These are phyloP conservation scores for Porites rus DNA, from an alignment of 92 coral and sea anemone species.

Conservation along the genomic window DNA sequence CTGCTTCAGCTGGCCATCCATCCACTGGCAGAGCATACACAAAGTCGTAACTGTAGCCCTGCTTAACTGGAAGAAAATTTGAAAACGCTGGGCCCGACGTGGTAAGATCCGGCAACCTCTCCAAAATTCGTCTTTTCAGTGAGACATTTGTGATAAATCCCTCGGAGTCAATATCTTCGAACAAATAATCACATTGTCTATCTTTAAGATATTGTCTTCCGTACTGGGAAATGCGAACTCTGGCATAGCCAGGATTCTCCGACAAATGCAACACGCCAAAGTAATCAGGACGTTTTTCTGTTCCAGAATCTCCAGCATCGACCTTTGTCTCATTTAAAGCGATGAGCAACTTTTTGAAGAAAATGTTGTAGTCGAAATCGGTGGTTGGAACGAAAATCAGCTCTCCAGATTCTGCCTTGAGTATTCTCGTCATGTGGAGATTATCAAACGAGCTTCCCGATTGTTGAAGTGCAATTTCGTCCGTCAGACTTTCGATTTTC, in stretches of 20 bases:
- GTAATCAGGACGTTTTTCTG: background rate
- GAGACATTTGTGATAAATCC: conserved; percentile 23
- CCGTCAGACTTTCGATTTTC: conserved; percentile 25
- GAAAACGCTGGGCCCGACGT: conserved; percentile 33
- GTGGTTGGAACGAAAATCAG: conserved; percentile 23
- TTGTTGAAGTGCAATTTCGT: conserved; percentile 22
- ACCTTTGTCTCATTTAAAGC: conserved; percentile 20
- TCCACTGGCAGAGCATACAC: conserved; percentile 27
- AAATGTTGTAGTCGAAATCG: conserved; percentile 25
- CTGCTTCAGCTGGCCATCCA: conserved; percentile 28
- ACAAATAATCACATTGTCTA: conserved; percentile 22
- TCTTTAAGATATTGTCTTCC: conserved; percentile 33
- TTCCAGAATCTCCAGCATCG: conserved; percentile 3
- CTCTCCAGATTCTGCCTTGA: conserved; percentile 2
- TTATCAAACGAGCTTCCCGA: conserved; percentile 36
- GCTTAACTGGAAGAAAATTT: conserved; percentile 10
- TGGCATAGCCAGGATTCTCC: conserved; percentile 23
- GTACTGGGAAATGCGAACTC: conserved; percentile 19
- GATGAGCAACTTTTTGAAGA: conserved; percentile 31
- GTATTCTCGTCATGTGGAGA: conserved; percentile 29
- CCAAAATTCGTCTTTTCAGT: conserved; percentile 22
- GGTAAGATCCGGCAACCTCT: background rate
- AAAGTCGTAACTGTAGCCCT: conserved; percentile 37
- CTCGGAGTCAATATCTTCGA: conserved; percentile 19
- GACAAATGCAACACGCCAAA: conserved; percentile 13